Evolutionary conservation across 2,797 vertebrate genomes (phyloP), one percentile per base, ranked within the genome.

Genomic region (Poeciliopsis gracilis): DNA sequence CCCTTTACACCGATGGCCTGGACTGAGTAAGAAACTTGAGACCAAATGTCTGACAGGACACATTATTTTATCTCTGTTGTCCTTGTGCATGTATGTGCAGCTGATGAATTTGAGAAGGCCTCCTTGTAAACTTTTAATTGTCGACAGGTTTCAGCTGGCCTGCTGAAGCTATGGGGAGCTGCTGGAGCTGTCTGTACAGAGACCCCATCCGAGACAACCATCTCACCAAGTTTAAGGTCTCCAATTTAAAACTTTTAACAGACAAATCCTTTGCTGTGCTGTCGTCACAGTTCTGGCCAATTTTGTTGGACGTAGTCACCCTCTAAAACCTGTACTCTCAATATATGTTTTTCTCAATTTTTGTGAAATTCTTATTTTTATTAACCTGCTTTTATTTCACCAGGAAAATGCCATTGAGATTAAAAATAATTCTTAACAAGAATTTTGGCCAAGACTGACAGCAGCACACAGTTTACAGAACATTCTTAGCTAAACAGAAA

Each of bases 101-200:
- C 51, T 47, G 20, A 25, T 55, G 13, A 33, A 57, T 4, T 77
- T 75, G 70, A 63, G 0, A 33, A 45, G 16, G 2, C 20, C 12
- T 10, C 30, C 18, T 6, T 16, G 2, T 81, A 78, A 85, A 41
- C 36, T 70, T 75, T 75, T 70, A 1, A 3, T 41, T 66, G 3
- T 1, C 43, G 67, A 55, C 80, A 96, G 94, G 95, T 96, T 96
- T 97, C 96, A 91, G 94, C 94, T 94, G 94, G 95, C 93, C 93
- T 93, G 95, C 96, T 96, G 96, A 97, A 95, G 95, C 96, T 96
- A 99, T 99, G 98, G 98, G 98, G 96, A 98, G 97, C 97, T 99
- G 98, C 94, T 99, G 97, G 95, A 98, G 98, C 93, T 99, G 97
- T 94, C 96, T 98, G 93, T 97, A 97, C 93, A 96, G 96, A 95